These are phyloP conservation scores for Hirtodrosophila cameraria DNA, from an alignment of 2,888 invertebrate species.

Conservation along the genomic window DNA sequence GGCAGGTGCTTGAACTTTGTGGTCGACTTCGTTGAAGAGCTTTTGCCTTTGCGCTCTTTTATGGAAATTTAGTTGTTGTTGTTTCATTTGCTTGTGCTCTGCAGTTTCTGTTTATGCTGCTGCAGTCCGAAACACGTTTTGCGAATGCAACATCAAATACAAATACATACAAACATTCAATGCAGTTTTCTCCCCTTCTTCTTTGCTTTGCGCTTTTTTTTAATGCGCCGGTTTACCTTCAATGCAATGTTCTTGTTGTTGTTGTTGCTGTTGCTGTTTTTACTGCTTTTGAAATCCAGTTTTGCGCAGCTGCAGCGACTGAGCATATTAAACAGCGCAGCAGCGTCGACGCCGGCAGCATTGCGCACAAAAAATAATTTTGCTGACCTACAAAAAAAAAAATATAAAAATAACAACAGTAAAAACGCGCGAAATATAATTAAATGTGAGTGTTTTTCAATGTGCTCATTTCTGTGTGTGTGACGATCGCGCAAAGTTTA, in stretches of 20 bases:
- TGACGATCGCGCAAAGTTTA: slow-evolving; percentile 41
- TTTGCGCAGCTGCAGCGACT: slow-evolving; percentile 59
- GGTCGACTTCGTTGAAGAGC: slow-evolving; percentile 45
- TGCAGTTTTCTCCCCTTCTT: slow-evolving; percentile 57
- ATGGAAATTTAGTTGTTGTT: slow-evolving; percentile 58
- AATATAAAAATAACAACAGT: slow-evolving; percentile 41
- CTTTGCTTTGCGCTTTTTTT: slow-evolving; percentile 26
- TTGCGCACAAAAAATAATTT: slow-evolving; percentile 55
- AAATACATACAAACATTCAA: slow-evolving; percentile 55
- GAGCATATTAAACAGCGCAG: slow-evolving; percentile 10
- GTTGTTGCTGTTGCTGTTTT: slow-evolving; percentile 20
- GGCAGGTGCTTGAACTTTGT: slow-evolving; percentile 75
- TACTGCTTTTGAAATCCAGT: slow-evolving; percentile 63
- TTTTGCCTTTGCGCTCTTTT: slow-evolving; percentile 45
- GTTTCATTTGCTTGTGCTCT: slow-evolving; percentile 13
- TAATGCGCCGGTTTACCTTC: slow-evolving; percentile 77
- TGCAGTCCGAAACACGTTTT: slow-evolving; percentile 59
- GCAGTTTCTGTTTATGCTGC: slow-evolving; percentile 9
- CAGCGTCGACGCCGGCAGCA: slow-evolving; percentile 8
- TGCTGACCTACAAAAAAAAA: slow-evolving; percentile 73
- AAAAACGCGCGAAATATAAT: slow-evolving; percentile 63
- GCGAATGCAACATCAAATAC: slow-evolving; percentile 62
- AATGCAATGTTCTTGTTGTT: slow-evolving; percentile 50
- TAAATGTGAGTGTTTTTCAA: slow-evolving; percentile 64
- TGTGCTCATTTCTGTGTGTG: slow-evolving; percentile 16